phyloP scores from a whole-genome alignment of 53 echinoderm and acorn worm species.

The Crossaster papposus region DNA sequence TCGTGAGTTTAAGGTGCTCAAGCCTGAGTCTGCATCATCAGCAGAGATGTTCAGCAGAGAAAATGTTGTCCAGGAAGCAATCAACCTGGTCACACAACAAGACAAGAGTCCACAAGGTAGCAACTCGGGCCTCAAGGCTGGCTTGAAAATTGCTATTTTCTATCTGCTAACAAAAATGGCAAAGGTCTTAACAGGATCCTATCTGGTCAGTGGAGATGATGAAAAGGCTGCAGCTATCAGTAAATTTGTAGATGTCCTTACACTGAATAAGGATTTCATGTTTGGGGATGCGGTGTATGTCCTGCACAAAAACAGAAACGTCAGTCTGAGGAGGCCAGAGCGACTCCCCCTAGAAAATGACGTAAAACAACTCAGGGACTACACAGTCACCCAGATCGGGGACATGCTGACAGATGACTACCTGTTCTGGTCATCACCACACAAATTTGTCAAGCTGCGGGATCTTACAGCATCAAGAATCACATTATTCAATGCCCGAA shows the following conservation, averaged over 20 bases:
- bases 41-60: constrained; percentile 66
- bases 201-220: constrained; percentile 39
- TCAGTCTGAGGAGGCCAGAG: constrained; percentile 55
- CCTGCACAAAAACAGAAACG: constrained; percentile 44
- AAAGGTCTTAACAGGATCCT: constrained; percentile 64
- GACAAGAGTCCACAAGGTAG: background rate
- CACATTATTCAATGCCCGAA: constrained; percentile 47
- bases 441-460: constrained; percentile 18
- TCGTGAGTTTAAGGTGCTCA: constrained; percentile 35
- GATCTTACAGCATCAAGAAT: constrained; percentile 51
- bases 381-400: constrained; percentile 27
- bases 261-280: constrained; percentile 42
- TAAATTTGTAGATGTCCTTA: constrained; percentile 56
- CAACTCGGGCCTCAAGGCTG: constrained; percentile 55
- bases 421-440: constrained; percentile 19
- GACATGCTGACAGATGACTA: constrained; percentile 1
- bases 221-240: constrained; percentile 22
- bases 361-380: constrained; percentile 36
- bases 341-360: constrained; percentile 52
- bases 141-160: constrained; percentile 59
- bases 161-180: constrained; percentile 65
- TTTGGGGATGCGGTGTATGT: constrained; percentile 54
- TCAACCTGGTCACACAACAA: constrained; percentile 60
- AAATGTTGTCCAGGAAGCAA: constrained; percentile 74
- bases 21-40: constrained; percentile 5